Evolutionary conservation across 2,888 invertebrate genomes (phyloP), one percentile per base, ranked within the genome.

Genomic region (Scrobipalpa costella): DNA sequence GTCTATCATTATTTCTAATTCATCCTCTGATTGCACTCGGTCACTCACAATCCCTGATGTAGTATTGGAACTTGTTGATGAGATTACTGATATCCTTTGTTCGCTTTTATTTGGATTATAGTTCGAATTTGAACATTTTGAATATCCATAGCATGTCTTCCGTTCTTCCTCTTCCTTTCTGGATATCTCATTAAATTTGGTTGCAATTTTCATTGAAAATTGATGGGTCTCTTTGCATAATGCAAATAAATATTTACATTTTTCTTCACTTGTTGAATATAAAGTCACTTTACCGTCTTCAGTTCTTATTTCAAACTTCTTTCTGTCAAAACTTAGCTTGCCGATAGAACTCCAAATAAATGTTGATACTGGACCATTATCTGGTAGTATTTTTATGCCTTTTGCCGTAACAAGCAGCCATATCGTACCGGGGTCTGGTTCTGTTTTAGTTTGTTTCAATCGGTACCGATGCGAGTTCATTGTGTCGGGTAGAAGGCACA

Each of bases 11-110:
- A 96, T 96, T 90, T 97, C 97, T 78, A 97, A 94, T 86, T 98
- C 98, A 81, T 98, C 98, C 89, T 98, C 96, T 63, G 97, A 98
- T 83, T 98, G 98, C 63, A 98, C 97, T 72, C 98, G 94, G 84
- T 98, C 98, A 83, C 98, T 98, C 57, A 98, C 98, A 73, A 98
- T 98, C 65, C 98, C 98, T 36, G 98, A 98, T 27, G 98, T 98
- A 49, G 98, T 98, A 80, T 98, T 98, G n/a, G 98, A 98, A 76
- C 98, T 98, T 50, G 98, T 97, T 76, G 96, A 96, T 66, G 97
- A 97, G 79, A 98, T 97, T 36, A 98, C 95, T 63, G 97, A 97
- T 80, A 96, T 96, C 74, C 97, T 93, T 84, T 97, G 96, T 84
- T 96, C 96, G 68, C 92, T 94, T 78, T 95, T 94, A 73, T 93